Base-by-base conservation (phyloP, 2,113 vertebrate genomes). In the Picathartes gymnocephalus region DNA sequence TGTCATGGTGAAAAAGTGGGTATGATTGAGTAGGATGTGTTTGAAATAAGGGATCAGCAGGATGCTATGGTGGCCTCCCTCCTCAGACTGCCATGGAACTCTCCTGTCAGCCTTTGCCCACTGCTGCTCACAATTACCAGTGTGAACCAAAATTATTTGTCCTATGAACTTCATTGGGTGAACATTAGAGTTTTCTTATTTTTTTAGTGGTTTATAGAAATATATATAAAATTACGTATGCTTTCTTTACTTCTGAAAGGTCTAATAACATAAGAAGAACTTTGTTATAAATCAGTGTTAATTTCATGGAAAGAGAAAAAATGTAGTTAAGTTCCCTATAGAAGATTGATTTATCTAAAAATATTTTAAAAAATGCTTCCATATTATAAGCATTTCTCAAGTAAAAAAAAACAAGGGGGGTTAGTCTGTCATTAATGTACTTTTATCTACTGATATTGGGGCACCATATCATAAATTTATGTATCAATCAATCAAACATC, bases 61-160 rank as follows among this genome's bases (percentile, higher is more conserved):
- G 93, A 95, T 89, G 90, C 77, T 94, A 39, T 91, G 85, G 93
- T 92, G 86, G 91, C 64, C 91, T 85, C 51, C 80, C 57, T 88
- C 90, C 88, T 81, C 31, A 58, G 90, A 85, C 97, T 97, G 66
- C 96, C 77, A 33, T 53, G 92, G 82, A 78, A 86, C 88, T 89
- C 81, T 81, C 62, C 88, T 50, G 54, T 73, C 81, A 94, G 95
- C 60, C 95, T 97, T 96, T 77, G n/a, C 91, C 88, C 68, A 71
- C 47, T 96, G 91, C 96, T 95, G 93, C 89, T 97, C 93, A 95
- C 66, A 72, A 62, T 96, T 95, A 86, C 84, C 62, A 83, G 89
- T 92, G 96, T 84, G 93, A 98, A 96, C 83, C 91, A 95, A 96
- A 97, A 94, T 95, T 94, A 83, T 95, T 97, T 96, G 96, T 97